Base-by-base conservation (phyloP, 1,140 invertebrate genomes). In the Rhagoletis pomonella region DNA sequence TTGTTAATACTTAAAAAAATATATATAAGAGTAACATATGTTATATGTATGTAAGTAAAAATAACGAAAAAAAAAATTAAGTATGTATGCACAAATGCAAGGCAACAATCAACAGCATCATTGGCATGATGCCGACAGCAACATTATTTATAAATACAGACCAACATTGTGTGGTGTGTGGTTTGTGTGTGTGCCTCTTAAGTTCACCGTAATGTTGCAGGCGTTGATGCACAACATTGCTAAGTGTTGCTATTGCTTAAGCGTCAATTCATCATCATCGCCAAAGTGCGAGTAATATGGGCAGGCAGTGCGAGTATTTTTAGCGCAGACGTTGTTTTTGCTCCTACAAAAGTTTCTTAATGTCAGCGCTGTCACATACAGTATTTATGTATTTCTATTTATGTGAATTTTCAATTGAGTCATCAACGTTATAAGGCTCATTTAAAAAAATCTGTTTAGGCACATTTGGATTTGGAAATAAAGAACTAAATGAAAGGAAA, bases 91-190 rank as follows among this genome's bases (percentile, higher is more conserved):
- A 7, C 12, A 65, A 65, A 29, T 73, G 12, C 44, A 39, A 69
- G 29, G 29, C 42, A 55, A 3, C 50, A 81, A 55, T 7, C 17
- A 55, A 3, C 60, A 62, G 17, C 50, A 39, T 55, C 2, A 47
- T 9, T 17, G 4, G 4, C 6, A 44, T 81, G 14, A 17, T 55
- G n/a, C 9, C 73, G 47, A 17, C 44, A 55, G 47, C 47, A 81
- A 81, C 47, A n/a, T 81, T 81, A 81, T 81, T 81, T 81, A 81
- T 81, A 81, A 81, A 81, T 29, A 55, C 1, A 39, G 29, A 19
- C 17, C 60, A 14, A 14, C 60, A 62, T n/a, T 7, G 67, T 73
- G 42, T 73, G 67, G 42, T 73, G 67, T 9, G 39, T 55, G n/a
- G n/a, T n/a, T n/a, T 58, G 0, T 17, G 39, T 42, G 67, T 69